phyloP scores from a whole-genome alignment of 1,140 invertebrate species.

The Chironomus striatipennis region DNA sequence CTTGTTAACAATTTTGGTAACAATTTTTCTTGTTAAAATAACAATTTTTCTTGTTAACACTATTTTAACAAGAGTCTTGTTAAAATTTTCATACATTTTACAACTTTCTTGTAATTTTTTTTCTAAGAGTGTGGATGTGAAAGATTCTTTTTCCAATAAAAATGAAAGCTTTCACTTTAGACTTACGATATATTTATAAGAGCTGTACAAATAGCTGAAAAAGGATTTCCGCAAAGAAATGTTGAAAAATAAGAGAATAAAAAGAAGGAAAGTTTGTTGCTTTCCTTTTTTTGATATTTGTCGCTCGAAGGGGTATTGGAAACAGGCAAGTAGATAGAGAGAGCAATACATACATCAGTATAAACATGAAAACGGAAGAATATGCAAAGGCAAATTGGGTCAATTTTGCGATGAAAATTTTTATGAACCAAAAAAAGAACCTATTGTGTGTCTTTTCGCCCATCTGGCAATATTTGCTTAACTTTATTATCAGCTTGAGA shows the following conservation, averaged over 20 bases:
- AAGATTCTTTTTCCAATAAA: no score
- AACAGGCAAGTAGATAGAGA: neutral
- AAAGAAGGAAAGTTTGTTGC: neutral
- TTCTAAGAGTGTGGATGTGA: no score
- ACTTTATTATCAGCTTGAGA: slow-evolving; percentile 11
- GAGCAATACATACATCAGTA: no score
- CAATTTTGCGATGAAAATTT: neutral
- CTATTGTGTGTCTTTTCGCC: neutral
- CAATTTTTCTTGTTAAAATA: no score
- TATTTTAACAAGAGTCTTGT: no score
- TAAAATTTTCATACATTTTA: no score
- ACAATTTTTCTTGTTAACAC: no score
- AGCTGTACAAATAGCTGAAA: neutral
- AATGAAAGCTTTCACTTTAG: neutral
- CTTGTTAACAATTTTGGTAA: no score
- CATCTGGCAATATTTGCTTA: slow-evolving; percentile 12
- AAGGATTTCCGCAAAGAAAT: neutral
- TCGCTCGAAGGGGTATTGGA: neutral
- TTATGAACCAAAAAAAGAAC: no score
- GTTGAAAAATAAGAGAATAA: neutral
- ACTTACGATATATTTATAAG: neutral
- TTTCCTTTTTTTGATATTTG: neutral
- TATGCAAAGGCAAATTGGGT: slow-evolving; percentile 1
- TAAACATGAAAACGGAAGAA: neutral
- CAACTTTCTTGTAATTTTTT: no score